phyloP scores from a whole-genome alignment of 2,113 vertebrate genomes.

The Ctenomys sociabilis region DNA sequence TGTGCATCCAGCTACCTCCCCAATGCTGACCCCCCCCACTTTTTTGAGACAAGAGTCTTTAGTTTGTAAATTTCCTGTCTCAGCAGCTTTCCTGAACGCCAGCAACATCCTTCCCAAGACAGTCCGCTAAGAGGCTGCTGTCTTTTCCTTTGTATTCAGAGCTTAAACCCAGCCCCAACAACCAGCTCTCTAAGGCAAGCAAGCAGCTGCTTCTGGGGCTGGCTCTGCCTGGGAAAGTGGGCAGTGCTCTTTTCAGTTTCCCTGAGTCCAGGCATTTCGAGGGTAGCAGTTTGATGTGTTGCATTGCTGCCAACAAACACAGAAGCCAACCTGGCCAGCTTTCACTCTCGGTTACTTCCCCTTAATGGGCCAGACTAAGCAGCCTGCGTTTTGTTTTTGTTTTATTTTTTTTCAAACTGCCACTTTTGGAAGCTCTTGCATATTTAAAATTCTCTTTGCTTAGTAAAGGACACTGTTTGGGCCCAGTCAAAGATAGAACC shows the following conservation, averaged over 20 bases:
- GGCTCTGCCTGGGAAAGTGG: not conserved
- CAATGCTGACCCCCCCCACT: not conserved
- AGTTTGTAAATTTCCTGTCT: not conserved
- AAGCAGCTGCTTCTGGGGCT: not conserved
- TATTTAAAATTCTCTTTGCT: conserved; percentile 10
- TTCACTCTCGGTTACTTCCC: conserved; percentile 37
- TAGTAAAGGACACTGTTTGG: not conserved
- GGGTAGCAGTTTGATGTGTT: not conserved
- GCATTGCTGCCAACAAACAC: not conserved
- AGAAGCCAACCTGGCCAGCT: not conserved
- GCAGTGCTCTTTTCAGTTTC: not conserved
- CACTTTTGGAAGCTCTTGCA: not conserved
- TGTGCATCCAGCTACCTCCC: not conserved
- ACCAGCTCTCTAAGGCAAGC: not conserved
- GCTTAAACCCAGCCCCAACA: conserved; percentile 33
- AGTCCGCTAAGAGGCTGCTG: not conserved
- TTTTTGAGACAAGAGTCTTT: not conserved
- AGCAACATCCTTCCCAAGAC: not conserved
- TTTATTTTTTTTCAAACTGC: not conserved
- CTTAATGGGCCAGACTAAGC: not conserved
- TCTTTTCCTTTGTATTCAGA: not conserved
- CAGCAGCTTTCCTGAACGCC: not conserved
- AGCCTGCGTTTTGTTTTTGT: not conserved
- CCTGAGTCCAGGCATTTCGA: not conserved
- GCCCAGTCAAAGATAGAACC: not conserved